A percentile compares a stretch with the other conserved stretches of the same genome.
phyloP scores from a whole-genome alignment of 92 coral and sea anemone species.

The Montipora capitata region DNA sequence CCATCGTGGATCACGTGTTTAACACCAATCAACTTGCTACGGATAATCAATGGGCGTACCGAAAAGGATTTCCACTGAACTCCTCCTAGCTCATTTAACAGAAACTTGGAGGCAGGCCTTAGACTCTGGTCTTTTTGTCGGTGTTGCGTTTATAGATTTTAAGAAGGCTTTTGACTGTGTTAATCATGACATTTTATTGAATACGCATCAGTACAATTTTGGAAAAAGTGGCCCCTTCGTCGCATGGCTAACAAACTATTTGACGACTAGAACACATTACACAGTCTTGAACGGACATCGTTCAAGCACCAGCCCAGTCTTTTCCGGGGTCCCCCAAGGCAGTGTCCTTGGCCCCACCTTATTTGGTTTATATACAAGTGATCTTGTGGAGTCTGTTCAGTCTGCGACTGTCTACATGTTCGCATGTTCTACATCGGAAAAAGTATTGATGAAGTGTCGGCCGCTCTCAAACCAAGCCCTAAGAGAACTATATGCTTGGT shows the following conservation, averaged over 20 bases:
- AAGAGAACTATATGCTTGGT: too few species aligned
- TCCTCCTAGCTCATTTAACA: conserved; percentile 41
- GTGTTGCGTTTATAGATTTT: conserved; percentile 17
- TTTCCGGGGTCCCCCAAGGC: not conserved
- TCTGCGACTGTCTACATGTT: too few species aligned
- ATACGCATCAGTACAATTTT: not conserved
- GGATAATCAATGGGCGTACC: conserved; percentile 57
- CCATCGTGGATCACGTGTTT: not conserved
- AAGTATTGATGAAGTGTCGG: too few species aligned
- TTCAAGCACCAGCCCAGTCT: not conserved
- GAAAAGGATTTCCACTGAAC: conserved; percentile 58
- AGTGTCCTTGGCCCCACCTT: not conserved
- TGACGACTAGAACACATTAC: not conserved
- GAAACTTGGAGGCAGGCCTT: conserved; percentile 60
- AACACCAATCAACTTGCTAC: not conserved
- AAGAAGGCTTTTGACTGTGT: not conserved
- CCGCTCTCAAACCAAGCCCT: too few species aligned
- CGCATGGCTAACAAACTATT: too few species aligned
- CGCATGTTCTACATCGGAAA: too few species aligned
- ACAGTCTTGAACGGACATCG: not conserved
- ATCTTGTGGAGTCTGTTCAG: too few species aligned
- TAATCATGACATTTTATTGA: not conserved
- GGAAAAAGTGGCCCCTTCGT: not conserved
- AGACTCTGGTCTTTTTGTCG: conserved; percentile 33
- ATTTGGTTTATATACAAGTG: too few species aligned